A percentile compares a stretch with the other conserved stretches of the same genome.
Evolutionary conservation across 2,113 vertebrate genomes (phyloP).

Genomic region (Casuarius casuarius): DNA sequence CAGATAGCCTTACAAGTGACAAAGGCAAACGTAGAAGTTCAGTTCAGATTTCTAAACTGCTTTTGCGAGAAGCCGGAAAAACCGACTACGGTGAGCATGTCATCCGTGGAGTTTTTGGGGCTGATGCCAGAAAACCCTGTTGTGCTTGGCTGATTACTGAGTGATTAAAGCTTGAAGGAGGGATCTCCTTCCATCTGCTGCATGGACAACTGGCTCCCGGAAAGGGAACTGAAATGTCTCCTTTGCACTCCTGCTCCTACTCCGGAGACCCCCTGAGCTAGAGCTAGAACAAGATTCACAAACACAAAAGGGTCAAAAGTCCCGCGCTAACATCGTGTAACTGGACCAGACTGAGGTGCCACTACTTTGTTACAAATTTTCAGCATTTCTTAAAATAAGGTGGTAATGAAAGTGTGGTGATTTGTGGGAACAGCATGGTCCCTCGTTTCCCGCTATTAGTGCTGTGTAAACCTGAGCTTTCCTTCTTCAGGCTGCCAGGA

Average conservation of each 20-base stretch:
- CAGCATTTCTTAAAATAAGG: neutral
- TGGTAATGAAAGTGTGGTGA: neutral
- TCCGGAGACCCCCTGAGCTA: neutral
- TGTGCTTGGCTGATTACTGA: conserved; percentile 25
- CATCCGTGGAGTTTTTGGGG: neutral
- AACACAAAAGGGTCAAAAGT: neutral
- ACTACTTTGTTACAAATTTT: neutral
- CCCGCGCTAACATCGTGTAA: neutral
- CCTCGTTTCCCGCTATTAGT: neutral
- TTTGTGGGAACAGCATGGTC: neutral
- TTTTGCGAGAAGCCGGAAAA: neutral
- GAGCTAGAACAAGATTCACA: neutral
- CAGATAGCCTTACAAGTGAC: neutral
- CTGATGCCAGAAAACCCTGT: conserved; percentile 8
- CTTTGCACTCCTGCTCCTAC: neutral
- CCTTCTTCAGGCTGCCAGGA: conserved; percentile 4
- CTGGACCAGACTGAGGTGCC: neutral
- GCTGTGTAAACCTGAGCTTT: conserved; percentile 19
- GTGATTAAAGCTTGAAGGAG: neutral
- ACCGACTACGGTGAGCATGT: accelerated
- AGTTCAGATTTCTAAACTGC: neutral
- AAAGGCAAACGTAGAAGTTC: neutral
- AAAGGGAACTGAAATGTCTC: neutral
- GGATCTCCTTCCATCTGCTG: conserved; percentile 38
- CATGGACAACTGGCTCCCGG: neutral